A percentile compares a stretch with the other conserved stretches of the same genome.
These are phyloP conservation scores for Eupsilia transversa DNA, from an alignment of 2,888 invertebrate species.

Conservation along the genomic window DNA sequence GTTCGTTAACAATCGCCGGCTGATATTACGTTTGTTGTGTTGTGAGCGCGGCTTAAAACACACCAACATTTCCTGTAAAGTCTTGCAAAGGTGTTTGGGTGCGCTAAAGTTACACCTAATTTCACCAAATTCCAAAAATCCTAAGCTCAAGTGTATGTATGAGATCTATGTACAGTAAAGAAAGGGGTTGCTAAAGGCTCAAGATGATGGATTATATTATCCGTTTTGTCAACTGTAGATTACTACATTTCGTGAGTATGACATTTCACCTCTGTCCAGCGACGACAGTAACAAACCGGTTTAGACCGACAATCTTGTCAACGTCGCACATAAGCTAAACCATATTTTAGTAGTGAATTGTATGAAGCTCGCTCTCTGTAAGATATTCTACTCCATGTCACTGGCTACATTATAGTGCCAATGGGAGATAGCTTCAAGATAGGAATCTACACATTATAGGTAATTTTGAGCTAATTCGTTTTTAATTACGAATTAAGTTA, in stretches of 20 bases:
- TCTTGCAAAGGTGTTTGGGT: not conserved
- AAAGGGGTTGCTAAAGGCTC: not conserved
- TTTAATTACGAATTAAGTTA: constrained; percentile 17
- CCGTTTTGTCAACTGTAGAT: not conserved
- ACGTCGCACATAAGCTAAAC: not conserved
- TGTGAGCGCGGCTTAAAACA: too few species aligned
- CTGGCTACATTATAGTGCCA: not conserved
- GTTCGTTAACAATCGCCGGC: too few species aligned
- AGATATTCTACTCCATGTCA: constrained; percentile 26
- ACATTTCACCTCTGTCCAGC: not conserved
- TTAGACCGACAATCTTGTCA: not conserved
- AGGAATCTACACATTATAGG: constrained; percentile 15
- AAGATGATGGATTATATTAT: not conserved
- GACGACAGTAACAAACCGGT: not conserved
- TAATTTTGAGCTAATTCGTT: constrained; percentile 23
- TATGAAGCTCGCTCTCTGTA: constrained; percentile 18
- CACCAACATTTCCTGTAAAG: not conserved
- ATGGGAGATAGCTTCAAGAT: constrained; percentile 21
- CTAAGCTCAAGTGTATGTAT: too few species aligned
- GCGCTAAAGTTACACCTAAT: not conserved
- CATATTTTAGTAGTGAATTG: not conserved
- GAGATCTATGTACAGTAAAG: not conserved
- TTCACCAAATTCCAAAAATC: not conserved
- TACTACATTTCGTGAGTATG: not conserved
- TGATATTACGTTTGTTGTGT: too few species aligned